These are phyloP conservation scores for Phasianus colchicus DNA, from an alignment of 2,113 vertebrate genomes.

Conservation along the genomic window DNA sequence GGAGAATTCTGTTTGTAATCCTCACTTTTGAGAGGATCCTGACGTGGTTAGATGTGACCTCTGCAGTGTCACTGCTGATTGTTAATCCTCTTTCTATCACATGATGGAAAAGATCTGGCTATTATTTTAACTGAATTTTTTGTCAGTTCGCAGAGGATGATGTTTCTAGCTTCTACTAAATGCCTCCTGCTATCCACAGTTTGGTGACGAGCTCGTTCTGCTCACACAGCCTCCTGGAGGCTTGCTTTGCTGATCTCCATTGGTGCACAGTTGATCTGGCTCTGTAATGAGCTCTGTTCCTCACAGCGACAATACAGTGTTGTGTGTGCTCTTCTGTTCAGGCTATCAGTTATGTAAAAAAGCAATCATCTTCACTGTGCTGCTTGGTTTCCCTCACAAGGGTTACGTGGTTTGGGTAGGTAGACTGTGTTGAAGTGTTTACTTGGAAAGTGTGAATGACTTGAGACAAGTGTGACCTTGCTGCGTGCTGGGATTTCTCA, in stretches of 20 bases:
- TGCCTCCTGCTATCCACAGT: background rate
- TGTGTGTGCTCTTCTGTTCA: background rate
- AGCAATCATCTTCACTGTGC: background rate
- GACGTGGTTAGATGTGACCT: accelerated
- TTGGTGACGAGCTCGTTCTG: background rate
- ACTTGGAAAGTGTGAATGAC: background rate
- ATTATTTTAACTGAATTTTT: background rate
- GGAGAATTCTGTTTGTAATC: background rate
- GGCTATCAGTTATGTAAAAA: background rate
- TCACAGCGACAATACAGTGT: background rate
- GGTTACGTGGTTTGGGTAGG: background rate
- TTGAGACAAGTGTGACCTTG: background rate
- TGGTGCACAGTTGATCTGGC: background rate
- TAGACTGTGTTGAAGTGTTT: background rate
- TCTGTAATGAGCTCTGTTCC: background rate
- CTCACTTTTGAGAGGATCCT: background rate
- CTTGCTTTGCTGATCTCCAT: background rate
- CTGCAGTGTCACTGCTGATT: background rate
- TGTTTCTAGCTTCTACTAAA: background rate
- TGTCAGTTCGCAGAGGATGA: background rate
- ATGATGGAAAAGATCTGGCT: background rate
- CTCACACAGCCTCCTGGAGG: background rate
- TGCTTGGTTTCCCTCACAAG: background rate
- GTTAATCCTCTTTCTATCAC: background rate
- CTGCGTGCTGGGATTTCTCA: background rate